These are phyloP conservation scores for Masnerella sp. DNA, from an alignment of 2,888 invertebrate genomes.

Conservation along the genomic window DNA sequence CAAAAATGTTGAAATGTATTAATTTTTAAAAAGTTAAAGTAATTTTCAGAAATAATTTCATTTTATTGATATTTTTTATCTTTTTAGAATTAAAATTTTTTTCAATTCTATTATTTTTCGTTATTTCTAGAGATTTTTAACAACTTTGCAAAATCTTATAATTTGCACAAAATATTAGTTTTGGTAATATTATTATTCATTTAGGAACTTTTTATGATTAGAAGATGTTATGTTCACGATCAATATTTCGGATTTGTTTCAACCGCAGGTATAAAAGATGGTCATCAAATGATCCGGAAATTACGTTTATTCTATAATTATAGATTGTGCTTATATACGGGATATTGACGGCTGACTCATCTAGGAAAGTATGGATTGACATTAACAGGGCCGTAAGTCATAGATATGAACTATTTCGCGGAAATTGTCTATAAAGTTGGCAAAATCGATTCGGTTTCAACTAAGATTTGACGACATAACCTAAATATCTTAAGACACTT, in stretches of 20 bases:
- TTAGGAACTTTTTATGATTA: too few relatives aligned
- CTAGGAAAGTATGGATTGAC: constrained; percentile 40
- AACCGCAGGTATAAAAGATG: constrained; percentile 46
- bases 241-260: constrained; percentile 41
- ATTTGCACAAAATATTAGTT: too few relatives aligned
- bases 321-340: constrained; percentile 48
- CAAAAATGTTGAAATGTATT: too few relatives aligned
- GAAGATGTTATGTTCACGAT: constrained; percentile 13
- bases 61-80: too few relatives aligned
- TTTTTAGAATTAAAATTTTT: too few relatives aligned
- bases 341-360: constrained; percentile 51
- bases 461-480: background rate
- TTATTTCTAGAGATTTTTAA: too few relatives aligned
- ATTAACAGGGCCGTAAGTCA: constrained; percentile 35
- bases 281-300: constrained; percentile 53
- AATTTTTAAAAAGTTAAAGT: too few relatives aligned
- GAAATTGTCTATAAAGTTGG: constrained; percentile 15
- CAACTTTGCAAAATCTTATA: too few relatives aligned
- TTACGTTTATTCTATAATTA: constrained; percentile 57
- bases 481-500: too few relatives aligned
- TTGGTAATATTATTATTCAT: too few relatives aligned
- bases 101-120: too few relatives aligned
- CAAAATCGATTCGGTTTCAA: background rate
- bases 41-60: too few relatives aligned
- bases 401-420: background rate